Base-by-base conservation (phyloP, 2,113 vertebrate genomes). In the Gavia stellata region DNA sequence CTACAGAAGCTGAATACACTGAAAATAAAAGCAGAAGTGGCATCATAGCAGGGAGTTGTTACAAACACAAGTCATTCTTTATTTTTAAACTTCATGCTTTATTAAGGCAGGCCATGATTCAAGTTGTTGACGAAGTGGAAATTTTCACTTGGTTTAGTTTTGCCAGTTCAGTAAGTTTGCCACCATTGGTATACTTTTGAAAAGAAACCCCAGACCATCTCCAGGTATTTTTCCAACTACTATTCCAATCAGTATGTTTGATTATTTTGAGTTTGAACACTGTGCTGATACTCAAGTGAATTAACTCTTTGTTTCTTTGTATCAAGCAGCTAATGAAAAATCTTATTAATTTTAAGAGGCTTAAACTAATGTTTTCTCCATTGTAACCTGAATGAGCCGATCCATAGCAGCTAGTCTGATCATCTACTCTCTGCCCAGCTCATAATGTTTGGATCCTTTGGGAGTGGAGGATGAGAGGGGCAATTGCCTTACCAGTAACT, bases 51-150 rank as follows among this genome's bases (percentile, higher is more conserved):
- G 24, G 34, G 73, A 94, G 34, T 38, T 81, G 77, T 89, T 94
- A 81, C 12, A 75, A 85, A 75, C 24, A 42, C 34, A 92, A 81
- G 45, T 52, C 91, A 89, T 14, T 71, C 31, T 53, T 86, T 68
- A 85, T 82, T 94, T 95, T 94, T 87, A 95, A 94, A 95, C 42
- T 36, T 97, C 38, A 70, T 62, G 38, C 36, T 94, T 94, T 87
- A 75, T 61, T 89, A 94, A 87, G 53, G 18, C 67, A 91, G 21
- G 4, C 49, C 29, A 59, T 34, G 47, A 75, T 79, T 89, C 80
- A 71, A 78, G n/a, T 83, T 92, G 47, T 58, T 91, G 81, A 87
- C 91, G 81, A 91, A 82, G 62, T 50, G 19, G 74, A 92, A 92
- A 83, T 89, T 95, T 91, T 92, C 71, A 85, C n/a, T 85, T 77